Percentiles rank a stretch among this genome's conserved stretches.
phyloP scores from a whole-genome alignment of 1,140 invertebrate species.

The Cyphomyrmex costatus region DNA sequence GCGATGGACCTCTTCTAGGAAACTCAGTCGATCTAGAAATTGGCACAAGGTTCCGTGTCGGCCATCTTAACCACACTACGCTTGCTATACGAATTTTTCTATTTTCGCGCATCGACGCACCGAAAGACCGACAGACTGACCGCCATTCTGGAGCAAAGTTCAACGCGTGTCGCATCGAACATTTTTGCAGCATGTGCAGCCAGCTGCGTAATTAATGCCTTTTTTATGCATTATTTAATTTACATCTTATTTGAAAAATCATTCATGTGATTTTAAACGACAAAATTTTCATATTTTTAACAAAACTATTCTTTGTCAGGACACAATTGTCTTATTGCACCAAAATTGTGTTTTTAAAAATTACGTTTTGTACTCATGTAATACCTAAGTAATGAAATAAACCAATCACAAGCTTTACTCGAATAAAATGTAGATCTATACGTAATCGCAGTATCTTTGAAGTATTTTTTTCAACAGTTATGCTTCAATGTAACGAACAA shows the following conservation, averaged over 20 bases:
- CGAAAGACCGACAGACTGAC: slow-evolving; percentile 20
- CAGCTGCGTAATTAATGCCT: slow-evolving; percentile 11
- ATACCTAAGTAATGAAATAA: background rate
- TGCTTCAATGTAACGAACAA: background rate
- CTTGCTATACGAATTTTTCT: slow-evolving; percentile 60
- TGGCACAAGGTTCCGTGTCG: slow-evolving; percentile 82
- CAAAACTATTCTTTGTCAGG: background rate
- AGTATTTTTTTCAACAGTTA: background rate
- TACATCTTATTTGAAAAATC: slow-evolving; percentile 15
- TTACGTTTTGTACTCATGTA: background rate
- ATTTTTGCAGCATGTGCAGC: slow-evolving; percentile 3
- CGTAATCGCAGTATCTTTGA: background rate
- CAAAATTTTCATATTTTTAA: background rate
- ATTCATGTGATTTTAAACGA: background rate
- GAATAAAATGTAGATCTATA: slow-evolving; percentile 22
- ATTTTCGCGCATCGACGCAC: slow-evolving; percentile 56
- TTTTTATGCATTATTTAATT: slow-evolving; percentile 18
- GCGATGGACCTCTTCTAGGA: slow-evolving; percentile 75
- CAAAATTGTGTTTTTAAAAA: background rate
- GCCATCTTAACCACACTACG: slow-evolving; percentile 61
- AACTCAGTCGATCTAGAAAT: slow-evolving; percentile 80
- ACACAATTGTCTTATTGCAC: no score
- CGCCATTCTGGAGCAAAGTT: slow-evolving; percentile 31
- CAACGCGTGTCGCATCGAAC: background rate
- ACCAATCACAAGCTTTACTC: no score